Percentiles rank a stretch among this genome's conserved stretches.
Conservation (phyloP, 2,888 invertebrate genomes). For the Morpho achilles region DNA sequence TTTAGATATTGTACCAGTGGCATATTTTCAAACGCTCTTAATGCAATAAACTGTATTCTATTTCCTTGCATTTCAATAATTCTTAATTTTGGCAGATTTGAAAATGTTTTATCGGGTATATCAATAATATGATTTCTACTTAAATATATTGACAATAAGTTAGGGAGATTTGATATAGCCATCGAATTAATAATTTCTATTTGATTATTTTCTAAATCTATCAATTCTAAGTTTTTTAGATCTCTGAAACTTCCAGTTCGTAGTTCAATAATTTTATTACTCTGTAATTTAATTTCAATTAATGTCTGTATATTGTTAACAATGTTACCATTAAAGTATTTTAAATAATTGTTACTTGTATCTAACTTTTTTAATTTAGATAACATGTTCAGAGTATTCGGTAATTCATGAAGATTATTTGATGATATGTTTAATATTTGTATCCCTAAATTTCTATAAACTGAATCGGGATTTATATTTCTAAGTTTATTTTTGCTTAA, state of each 20-base stretch:
- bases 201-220: constrained; percentile 91
- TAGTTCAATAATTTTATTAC: constrained; percentile 86
- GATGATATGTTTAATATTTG: constrained; percentile 88
- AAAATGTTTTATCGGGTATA: constrained; percentile 87
- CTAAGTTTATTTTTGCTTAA: constrained; percentile 87
- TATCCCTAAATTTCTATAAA: constrained; percentile 82
- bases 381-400: constrained; percentile 83
- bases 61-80: constrained; percentile 90
- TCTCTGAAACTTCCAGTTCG: constrained; percentile 85
- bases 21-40: constrained; percentile 86
- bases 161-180: constrained; percentile 84
- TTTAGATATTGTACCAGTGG: constrained; percentile 90
- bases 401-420: constrained; percentile 86
- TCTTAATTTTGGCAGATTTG: constrained; percentile 85
- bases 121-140: constrained; percentile 86
- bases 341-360: constrained; percentile 87
- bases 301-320: constrained; percentile 85
- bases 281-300: constrained; percentile 84
- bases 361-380: constrained; percentile 85
- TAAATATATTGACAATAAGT: constrained; percentile 83
- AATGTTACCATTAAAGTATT: constrained; percentile 83
- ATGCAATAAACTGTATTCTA: constrained; percentile 84
- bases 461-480: constrained; percentile 81
- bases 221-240: constrained; percentile 83
- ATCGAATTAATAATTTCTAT: constrained; percentile 86